Percentiles rank a stretch among this genome's conserved stretches.
phyloP scores from a whole-genome alignment of 2,113 vertebrate genomes.

The Plotosus lineatus region DNA sequence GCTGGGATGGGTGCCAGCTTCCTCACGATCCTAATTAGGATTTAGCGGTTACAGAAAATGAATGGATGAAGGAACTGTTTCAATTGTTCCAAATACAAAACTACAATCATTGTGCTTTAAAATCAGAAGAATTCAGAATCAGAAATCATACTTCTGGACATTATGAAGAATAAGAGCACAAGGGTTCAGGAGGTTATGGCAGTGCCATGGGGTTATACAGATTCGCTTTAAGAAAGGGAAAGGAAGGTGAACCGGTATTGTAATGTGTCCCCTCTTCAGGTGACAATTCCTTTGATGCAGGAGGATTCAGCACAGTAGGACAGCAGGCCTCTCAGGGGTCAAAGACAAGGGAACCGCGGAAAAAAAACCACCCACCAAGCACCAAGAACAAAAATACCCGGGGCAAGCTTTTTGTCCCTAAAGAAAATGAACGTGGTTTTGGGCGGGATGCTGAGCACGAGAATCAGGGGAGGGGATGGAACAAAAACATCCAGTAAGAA shows the following conservation, averaged over 20 bases:
- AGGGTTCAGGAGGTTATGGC: background rate
- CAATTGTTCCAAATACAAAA: background rate
- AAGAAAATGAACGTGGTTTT: conserved; percentile 72
- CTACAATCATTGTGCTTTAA: background rate
- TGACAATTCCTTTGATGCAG: conserved; percentile 67
- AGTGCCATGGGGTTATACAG: conserved; percentile 55
- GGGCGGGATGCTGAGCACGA: conserved; percentile 46
- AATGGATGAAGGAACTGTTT: no score
- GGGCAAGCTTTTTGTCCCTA: conserved; percentile 63
- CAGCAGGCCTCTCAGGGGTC: conserved; percentile 45
- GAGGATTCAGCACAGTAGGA: conserved; percentile 49
- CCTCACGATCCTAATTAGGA: no score
- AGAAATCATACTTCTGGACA: background rate
- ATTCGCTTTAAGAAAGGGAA: conserved; percentile 66
- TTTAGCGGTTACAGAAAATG: no score
- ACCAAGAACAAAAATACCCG: background rate
- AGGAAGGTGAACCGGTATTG: conserved; percentile 66
- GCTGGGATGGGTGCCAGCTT: no score
- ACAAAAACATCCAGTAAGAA: conserved; percentile 43
- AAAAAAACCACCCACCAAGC: background rate
- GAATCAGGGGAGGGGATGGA: conserved; percentile 23
- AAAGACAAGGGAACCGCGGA: conserved; percentile 45
- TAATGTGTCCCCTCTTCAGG: conserved; percentile 65
- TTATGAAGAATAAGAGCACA: background rate
- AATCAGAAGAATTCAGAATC: no score